Evolutionary conservation across 2,888 invertebrate genomes (phyloP), one percentile per base, ranked within the genome.

Genomic region (Hydrotaea diabolus): DNA sequence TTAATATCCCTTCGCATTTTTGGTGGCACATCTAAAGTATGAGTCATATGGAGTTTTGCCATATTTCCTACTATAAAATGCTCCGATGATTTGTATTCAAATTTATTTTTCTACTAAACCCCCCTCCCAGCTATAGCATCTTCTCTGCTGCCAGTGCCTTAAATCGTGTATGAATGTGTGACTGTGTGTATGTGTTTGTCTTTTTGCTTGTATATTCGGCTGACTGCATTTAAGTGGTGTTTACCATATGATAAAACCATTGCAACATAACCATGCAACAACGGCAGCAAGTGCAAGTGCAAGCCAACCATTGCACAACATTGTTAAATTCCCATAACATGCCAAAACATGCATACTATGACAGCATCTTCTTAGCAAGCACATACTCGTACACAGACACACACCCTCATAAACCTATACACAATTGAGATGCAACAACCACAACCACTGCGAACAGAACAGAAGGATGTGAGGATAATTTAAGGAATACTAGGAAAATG

Each of bases 291-390:
- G 62, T 62, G 26, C 59, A 62, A 62, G 62, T 31, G 26, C 62
- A 62, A 31, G 62, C 36, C 72, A 55, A 46, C 74, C 74, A 46
- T 46, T 21, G 74, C 43, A 74, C 74, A 74, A 74, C 74, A 74
- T 74, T 74, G 59, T 59, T 74, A 74, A 59, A 59, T 74, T 74
- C 46, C 74, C 74, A 74, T 74, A 74, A 62, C 46, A 74, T 74
- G 57, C 74, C 46, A 74, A 74, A 59, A 69, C 69, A 74, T 57
- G 15, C 59, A 21, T 59, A 9, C 23, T 46, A 23, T 46, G 74
- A 62, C 59, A 23, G 17, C 39, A 59, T 19, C 74, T 23, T 59
- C 74, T 62, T 62, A 74, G 31, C 59, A 59, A 59, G 36, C 15
- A 46, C 57, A 43, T 21, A 21, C 21, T 39, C 55, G 57, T 7